phyloP scores from a whole-genome alignment of 2,113 vertebrate genomes.

The Chascanopsetta lugubris region DNA sequence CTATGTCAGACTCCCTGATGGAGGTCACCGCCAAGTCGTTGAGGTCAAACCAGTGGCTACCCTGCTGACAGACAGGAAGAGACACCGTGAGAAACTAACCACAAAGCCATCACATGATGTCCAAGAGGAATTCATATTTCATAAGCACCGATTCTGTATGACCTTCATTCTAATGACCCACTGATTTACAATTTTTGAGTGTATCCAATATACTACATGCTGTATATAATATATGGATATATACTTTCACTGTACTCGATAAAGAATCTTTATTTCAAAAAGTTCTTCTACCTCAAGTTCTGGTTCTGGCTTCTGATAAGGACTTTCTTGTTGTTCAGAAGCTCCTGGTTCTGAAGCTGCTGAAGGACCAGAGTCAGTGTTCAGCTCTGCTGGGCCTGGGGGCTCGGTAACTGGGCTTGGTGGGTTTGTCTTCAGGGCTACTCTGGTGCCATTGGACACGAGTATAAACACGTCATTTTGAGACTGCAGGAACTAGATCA shows the following conservation, averaged over 20 bases:
- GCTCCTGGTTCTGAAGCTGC: constrained; percentile 5
- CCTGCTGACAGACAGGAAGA: constrained; percentile 59
- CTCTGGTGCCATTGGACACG: constrained; percentile 81
- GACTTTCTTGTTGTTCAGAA: constrained; percentile 28
- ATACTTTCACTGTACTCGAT: neutral
- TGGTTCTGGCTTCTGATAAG: constrained; percentile 28
- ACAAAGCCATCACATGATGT: constrained; percentile 24
- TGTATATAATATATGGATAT: too few species aligned
- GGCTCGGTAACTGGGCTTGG: constrained; percentile 41
- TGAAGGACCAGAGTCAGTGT: constrained; percentile 10
- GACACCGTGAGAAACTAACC: constrained; percentile 31
- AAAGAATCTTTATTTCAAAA: neutral
- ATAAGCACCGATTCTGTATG: neutral
- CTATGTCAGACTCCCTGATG: constrained; percentile 88
- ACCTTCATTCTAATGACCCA: neutral
- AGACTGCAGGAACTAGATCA: constrained; percentile 88
- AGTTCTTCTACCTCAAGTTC: constrained; percentile 48
- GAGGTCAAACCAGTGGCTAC: constrained; percentile 93
- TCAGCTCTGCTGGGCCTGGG: constrained; percentile 36
- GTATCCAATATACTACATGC: too few species aligned
- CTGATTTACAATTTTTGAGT: neutral
- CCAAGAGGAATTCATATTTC: neutral
- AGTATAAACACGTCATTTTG: constrained; percentile 89
- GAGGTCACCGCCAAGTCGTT: constrained; percentile 91
- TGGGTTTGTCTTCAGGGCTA: constrained; percentile 78